Evolutionary conservation across 2,113 vertebrate species (phyloP).

Genomic region (Corythaixoides concolor): DNA sequence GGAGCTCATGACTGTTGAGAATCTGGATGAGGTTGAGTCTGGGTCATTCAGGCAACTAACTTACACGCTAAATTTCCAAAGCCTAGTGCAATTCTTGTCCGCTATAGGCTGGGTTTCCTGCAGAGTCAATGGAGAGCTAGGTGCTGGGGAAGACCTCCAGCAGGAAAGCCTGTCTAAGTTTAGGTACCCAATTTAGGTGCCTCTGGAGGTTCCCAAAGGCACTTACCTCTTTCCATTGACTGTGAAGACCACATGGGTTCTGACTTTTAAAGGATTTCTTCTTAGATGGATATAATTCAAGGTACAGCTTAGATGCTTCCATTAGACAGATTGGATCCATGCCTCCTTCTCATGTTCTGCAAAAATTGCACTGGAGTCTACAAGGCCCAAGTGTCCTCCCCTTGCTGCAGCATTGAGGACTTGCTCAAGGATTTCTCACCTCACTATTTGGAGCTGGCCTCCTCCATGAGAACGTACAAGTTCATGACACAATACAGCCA

Average conservation of each 20-base stretch:
- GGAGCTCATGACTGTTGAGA: neutral
- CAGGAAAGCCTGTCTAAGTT: neutral
- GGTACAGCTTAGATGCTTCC: neutral
- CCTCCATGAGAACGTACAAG: neutral
- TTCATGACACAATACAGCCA: neutral
- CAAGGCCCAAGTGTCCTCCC: neutral
- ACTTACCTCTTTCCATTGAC: neutral
- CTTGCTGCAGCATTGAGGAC: neutral
- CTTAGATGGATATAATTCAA: neutral
- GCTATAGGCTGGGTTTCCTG: neutral
- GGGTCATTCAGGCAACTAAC: neutral
- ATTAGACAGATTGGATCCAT: neutral
- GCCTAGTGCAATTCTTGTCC: neutral
- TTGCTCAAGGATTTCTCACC: neutral
- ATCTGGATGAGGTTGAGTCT: neutral
- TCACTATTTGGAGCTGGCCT: neutral
- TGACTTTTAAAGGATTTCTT: neutral
- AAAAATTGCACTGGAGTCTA: neutral
- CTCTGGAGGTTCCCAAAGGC: neutral
- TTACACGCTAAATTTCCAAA: neutral
- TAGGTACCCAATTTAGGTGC: neutral
- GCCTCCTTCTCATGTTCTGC: neutral
- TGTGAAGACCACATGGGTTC: rapidly evolving
- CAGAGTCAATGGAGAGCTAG: neutral
- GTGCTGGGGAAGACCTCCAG: neutral